These are phyloP conservation scores for Drosophila greeni DNA, from an alignment of 2,888 invertebrate genomes.

Conservation along the genomic window DNA sequence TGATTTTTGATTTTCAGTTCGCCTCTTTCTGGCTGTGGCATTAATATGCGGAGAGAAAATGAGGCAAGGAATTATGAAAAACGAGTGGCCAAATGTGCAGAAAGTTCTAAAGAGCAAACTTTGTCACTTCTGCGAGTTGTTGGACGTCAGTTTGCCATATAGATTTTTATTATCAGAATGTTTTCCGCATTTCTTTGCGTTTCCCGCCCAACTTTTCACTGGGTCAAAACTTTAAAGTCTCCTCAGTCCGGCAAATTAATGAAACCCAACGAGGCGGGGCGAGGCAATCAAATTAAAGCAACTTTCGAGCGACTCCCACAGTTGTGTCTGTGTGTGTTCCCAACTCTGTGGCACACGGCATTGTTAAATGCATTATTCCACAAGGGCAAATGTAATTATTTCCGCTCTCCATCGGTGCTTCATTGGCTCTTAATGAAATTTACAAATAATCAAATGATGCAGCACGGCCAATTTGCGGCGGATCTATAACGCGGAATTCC, in stretches of 20 bases:
- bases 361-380: conserved; percentile 23
- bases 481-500: conserved; percentile 24
- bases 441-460: conserved; percentile 46
- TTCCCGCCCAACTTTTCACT: conserved; percentile 7
- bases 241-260: conserved; percentile 14
- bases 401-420: conserved; percentile 16
- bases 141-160: conserved; percentile 41
- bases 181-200: conserved; percentile 9
- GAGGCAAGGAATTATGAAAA: conserved; percentile 54
- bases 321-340: not conserved
- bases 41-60: conserved; percentile 45
- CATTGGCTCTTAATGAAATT: conserved; percentile 36
- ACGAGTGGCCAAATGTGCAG: conserved; percentile 50
- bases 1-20: conserved; percentile 34
- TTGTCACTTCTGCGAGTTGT: conserved; percentile 51
- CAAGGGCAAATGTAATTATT: conserved; percentile 36
- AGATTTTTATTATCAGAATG: conserved; percentile 44
- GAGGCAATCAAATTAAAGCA: conserved; percentile 36
- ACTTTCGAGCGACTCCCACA: conserved; percentile 7
- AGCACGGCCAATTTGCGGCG: conserved; percentile 40
- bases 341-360: conserved; percentile 9
- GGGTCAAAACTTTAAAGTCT: conserved; percentile 6
- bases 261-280: conserved; percentile 10
- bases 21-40: conserved; percentile 30
- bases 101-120: conserved; percentile 47